These are phyloP conservation scores for Potamarius usumacintae DNA, from an alignment of 2,113 vertebrate genomes.

Conservation along the genomic window DNA sequence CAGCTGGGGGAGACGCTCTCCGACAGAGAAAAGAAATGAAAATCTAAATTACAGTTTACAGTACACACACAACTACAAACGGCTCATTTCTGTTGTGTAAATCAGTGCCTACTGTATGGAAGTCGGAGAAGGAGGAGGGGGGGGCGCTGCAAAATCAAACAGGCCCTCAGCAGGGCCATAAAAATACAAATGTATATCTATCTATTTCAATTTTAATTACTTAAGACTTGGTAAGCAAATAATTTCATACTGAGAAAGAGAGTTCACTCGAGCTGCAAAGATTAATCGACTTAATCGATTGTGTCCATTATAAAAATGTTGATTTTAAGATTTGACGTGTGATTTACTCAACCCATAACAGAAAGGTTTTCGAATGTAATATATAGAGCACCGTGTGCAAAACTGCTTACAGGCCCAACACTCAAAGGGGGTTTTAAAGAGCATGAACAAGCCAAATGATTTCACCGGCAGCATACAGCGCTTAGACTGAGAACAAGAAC, in stretches of 20 bases:
- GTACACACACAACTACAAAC: slow-evolving; percentile 49
- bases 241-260: not conserved
- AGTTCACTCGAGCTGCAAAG: not conserved
- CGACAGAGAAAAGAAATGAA: slow-evolving; percentile 56
- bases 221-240: not conserved
- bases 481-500: not conserved
- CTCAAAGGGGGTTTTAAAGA: not conserved
- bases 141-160: not conserved
- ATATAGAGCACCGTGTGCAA: not conserved
- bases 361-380: not conserved
- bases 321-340: not conserved
- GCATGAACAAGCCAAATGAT: not conserved
- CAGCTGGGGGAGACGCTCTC: slow-evolving; percentile 55
- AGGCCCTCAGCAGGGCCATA: not conserved
- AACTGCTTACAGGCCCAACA: not conserved
- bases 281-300: not conserved
- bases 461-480: not conserved
- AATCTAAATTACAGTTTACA: slow-evolving; percentile 58
- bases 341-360: not conserved
- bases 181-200: not conserved
- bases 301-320: not conserved
- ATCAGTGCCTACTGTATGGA: slow-evolving; percentile 41
- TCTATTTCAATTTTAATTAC: no score
- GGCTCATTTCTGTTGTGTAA: slow-evolving; percentile 48
- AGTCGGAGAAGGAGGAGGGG: not conserved